A percentile compares a stretch with the other conserved stretches of the same genome.
Conservation (phyloP, 1,140 invertebrate genomes). For the Anadara kagoshimensis region DNA sequence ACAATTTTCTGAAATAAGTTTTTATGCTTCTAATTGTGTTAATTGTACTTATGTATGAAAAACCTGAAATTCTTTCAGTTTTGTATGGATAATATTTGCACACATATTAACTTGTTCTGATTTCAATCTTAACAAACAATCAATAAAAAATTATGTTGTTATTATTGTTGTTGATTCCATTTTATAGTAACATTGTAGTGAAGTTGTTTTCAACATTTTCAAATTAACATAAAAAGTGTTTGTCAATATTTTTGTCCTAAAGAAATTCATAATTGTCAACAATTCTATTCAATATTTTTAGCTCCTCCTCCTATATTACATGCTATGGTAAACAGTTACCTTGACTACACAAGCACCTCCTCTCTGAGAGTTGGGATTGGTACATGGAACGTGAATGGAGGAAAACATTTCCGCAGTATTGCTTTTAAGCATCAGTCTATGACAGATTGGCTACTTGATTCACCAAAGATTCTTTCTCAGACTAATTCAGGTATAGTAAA, state of each 20-base stretch:
- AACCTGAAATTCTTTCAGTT: no score
- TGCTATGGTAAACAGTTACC: slow-evolving; percentile 79
- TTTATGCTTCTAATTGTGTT: no score
- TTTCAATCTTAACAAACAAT: no score
- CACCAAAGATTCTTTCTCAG: slow-evolving; percentile 66
- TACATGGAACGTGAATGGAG: slow-evolving; percentile 99
- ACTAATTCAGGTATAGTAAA: slow-evolving; percentile 58
- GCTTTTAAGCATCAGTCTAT: slow-evolving; percentile 95
- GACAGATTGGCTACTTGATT: slow-evolving; percentile 95
- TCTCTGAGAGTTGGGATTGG: slow-evolving; percentile 89
- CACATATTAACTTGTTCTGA: no score
- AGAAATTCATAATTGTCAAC: background rate
- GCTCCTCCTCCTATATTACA: slow-evolving; percentile 74
- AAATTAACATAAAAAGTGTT: no score
- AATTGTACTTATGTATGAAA: no score
- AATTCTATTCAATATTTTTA: slow-evolving; percentile 55
- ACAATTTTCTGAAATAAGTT: no score
- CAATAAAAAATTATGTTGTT: no score
- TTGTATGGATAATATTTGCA: no score
- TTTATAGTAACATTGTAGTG: no score
- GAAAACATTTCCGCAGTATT: slow-evolving; percentile 97
- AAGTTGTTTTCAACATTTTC: no score
- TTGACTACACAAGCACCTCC: slow-evolving; percentile 86
- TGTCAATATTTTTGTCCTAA: background rate
- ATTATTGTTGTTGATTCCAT: no score